A percentile compares a stretch with the other conserved stretches of the same genome.
Evolutionary conservation across 2,888 invertebrate genomes (phyloP).

Genomic region (Watsonalla cultraria): DNA sequence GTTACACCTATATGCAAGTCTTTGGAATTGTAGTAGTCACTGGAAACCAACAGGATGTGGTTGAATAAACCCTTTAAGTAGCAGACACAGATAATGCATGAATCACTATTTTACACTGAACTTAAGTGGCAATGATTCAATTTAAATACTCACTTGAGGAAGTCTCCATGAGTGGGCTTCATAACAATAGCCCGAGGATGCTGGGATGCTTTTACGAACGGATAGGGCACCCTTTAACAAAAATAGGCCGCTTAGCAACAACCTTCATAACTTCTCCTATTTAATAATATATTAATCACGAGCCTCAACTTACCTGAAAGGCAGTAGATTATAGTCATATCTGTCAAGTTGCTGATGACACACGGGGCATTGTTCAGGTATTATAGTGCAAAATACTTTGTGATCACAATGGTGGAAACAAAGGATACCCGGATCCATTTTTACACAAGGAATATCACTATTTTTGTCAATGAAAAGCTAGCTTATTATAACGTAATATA

Average conservation of each 20-base stretch:
- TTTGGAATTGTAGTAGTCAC: slow-evolving; percentile 89
- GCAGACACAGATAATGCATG: slow-evolving; percentile 5
- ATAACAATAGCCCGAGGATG: slow-evolving; percentile 90
- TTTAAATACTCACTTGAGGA: slow-evolving; percentile 83
- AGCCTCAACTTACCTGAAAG: slow-evolving; percentile 81
- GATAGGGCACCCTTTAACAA: slow-evolving; percentile 86
- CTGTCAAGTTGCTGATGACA: slow-evolving; percentile 80
- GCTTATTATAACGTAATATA: slow-evolving; percentile 10
- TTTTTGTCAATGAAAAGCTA: slow-evolving; percentile 15
- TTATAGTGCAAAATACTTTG: slow-evolving; percentile 88
- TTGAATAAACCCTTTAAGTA: slow-evolving; percentile 4
- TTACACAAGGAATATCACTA: slow-evolving; percentile 15
- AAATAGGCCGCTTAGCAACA: slow-evolving; percentile 55
- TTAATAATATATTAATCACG: slow-evolving; percentile 6
- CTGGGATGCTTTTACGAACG: slow-evolving; percentile 89
- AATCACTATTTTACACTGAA: slow-evolving; percentile 2
- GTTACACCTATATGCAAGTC: slow-evolving; percentile 95
- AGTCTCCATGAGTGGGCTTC: slow-evolving; percentile 92
- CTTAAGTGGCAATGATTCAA: background rate
- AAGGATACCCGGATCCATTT: slow-evolving; percentile 88
- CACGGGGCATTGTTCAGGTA: slow-evolving; percentile 88
- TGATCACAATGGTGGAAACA: slow-evolving; percentile 94
- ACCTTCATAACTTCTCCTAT: slow-evolving; percentile 22
- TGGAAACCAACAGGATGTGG: slow-evolving; percentile 53
- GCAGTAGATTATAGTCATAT: slow-evolving; percentile 83